A percentile compares a stretch with the other conserved stretches of the same genome.
Conservation (phyloP, 2,113 vertebrate genomes). For the Varanus salvator region DNA sequence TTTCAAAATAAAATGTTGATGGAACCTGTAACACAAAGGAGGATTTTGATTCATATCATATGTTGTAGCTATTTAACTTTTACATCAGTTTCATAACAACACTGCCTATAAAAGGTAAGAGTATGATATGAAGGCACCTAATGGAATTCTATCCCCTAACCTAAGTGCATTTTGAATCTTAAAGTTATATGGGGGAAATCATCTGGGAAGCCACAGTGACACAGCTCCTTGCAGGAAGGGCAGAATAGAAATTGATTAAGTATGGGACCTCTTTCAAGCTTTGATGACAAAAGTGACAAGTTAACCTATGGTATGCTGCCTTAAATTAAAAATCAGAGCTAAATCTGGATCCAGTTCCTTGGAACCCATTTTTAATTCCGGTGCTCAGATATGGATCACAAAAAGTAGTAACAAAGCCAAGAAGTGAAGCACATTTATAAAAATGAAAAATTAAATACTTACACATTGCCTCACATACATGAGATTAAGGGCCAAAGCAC, state of each 20-base stretch:
- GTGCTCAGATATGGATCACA: no score
- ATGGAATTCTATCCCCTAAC: not conserved
- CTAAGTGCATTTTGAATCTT: not conserved
- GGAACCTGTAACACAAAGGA: constrained; percentile 77
- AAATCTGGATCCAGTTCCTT: not conserved
- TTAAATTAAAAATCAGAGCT: constrained; percentile 3
- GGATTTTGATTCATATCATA: constrained; percentile 50
- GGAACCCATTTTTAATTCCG: not conserved
- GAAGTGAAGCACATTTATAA: not conserved
- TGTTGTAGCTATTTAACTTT: constrained; percentile 29
- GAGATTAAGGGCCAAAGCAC: not conserved
- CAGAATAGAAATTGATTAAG: not conserved
- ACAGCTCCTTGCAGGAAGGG: not conserved
- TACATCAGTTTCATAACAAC: constrained; percentile 43
- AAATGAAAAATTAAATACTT: not conserved
- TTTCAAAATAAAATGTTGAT: constrained; percentile 54
- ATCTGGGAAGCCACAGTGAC: not conserved
- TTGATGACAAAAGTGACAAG: not conserved
- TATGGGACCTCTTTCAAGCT: not conserved
- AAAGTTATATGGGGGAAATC: not conserved
- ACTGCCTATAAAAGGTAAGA: not conserved
- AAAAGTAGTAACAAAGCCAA: not conserved
- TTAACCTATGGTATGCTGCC: not conserved
- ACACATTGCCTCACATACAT: not conserved
- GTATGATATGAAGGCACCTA: not conserved